Conservation (phyloP, 2,113 vertebrate genomes). For the Mobula birostris region DNA sequence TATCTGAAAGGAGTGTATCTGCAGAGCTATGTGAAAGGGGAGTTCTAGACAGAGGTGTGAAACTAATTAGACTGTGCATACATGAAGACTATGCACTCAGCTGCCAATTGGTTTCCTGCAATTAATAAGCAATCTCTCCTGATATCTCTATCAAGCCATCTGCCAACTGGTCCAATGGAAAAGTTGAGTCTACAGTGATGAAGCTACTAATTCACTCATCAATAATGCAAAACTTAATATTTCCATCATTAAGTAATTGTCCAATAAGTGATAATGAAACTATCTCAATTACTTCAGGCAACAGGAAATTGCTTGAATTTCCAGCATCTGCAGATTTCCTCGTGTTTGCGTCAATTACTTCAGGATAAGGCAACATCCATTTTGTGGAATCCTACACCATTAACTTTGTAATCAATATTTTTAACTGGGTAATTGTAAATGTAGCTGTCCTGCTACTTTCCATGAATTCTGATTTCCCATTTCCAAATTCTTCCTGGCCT, state of each 20-base stretch:
- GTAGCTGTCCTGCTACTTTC: neutral
- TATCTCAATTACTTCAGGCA: neutral
- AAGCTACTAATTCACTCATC: neutral
- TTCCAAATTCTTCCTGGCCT: neutral
- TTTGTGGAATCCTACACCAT: neutral
- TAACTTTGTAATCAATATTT: conserved; percentile 1
- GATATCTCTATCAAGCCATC: neutral
- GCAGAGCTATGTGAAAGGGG: too few species aligned
- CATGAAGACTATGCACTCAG: too few species aligned
- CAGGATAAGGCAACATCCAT: neutral
- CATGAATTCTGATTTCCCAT: neutral
- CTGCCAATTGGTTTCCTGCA: too few species aligned
- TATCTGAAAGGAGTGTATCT: too few species aligned
- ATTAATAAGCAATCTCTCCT: too few species aligned
- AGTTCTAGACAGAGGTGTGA: too few species aligned
- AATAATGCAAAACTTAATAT: neutral
- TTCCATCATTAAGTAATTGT: conserved; percentile 9
- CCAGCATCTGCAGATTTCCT: too few species aligned
- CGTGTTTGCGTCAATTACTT: neutral
- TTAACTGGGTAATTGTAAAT: neutral
- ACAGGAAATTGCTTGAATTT: too few species aligned
- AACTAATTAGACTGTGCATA: too few species aligned
- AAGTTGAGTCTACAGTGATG: neutral
- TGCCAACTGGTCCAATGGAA: neutral
- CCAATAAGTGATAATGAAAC: neutral